These are phyloP conservation scores for Triplophysa rosa DNA, from an alignment of 2,113 vertebrate species.

Conservation along the genomic window DNA sequence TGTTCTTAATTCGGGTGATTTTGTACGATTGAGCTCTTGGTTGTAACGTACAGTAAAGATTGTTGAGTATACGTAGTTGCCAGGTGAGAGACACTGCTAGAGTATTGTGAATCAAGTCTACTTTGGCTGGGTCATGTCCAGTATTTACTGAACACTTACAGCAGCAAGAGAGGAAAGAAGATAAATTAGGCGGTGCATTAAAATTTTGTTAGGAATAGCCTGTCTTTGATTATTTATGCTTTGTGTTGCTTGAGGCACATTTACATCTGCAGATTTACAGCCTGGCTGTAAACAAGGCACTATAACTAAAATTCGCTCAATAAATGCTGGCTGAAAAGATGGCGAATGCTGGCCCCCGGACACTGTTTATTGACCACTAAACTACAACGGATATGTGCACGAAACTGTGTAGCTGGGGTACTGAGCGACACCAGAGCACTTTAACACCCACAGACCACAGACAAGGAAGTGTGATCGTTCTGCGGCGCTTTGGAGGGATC, in stretches of 20 bases:
- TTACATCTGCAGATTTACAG: constrained; percentile 62
- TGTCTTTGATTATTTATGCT: constrained; percentile 60
- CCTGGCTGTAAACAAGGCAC: constrained; percentile 51
- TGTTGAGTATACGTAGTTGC: neutral
- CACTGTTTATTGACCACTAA: constrained; percentile 63
- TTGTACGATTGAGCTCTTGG: neutral
- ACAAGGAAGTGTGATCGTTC: constrained; percentile 22
- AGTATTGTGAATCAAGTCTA: neutral
- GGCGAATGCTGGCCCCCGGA: constrained; percentile 51
- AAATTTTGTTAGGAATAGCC: constrained; percentile 53
- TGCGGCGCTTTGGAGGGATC: constrained; percentile 9
- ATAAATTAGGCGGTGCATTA: constrained; percentile 52
- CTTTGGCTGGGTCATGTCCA: constrained; percentile 2
- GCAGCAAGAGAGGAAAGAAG: neutral
- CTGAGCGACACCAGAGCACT: neutral
- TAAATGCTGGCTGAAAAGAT: constrained; percentile 56
- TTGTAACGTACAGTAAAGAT: neutral
- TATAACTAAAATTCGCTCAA: constrained; percentile 59
- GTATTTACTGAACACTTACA: constrained; percentile 43
- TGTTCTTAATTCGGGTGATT: constrained; percentile 4
- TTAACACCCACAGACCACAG: constrained; percentile 14
- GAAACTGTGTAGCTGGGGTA: constrained; percentile 19
- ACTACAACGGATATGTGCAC: constrained; percentile 50
- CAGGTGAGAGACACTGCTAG: neutral
- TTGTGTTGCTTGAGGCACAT: constrained; percentile 55